Conservation (phyloP, 2,888 invertebrate species). For the Xestia c-nigrum region DNA sequence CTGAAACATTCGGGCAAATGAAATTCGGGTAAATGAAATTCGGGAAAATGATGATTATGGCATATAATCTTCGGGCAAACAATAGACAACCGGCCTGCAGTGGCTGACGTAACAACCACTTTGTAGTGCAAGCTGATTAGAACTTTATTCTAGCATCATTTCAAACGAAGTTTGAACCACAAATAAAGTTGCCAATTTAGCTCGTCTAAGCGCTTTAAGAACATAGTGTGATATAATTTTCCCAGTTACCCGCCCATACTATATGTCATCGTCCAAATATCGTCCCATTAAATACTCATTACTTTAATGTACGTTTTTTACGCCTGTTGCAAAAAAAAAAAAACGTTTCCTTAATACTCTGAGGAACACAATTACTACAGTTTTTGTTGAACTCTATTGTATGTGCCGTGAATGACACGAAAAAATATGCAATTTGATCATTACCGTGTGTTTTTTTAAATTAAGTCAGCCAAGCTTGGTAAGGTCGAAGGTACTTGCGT, state of each 20-base stretch:
- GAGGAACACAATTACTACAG: slow-evolving; percentile 68
- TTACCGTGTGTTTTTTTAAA: slow-evolving; percentile 55
- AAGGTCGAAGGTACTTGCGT: slow-evolving; percentile 35
- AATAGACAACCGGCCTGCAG: too few species aligned
- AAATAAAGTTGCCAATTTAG: too few species aligned
- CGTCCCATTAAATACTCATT: slow-evolving; percentile 80
- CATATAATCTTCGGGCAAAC: too few species aligned
- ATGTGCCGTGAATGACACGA: slow-evolving; percentile 37
- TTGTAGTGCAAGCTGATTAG: too few species aligned
- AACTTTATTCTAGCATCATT: too few species aligned
- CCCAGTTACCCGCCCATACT: slow-evolving; percentile 56
- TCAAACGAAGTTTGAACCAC: too few species aligned
- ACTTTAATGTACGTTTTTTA: slow-evolving; percentile 73
- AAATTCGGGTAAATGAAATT: too few species aligned
- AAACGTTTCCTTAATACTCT: slow-evolving; percentile 70
- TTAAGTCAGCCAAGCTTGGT: slow-evolving; percentile 35
- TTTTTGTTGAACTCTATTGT: slow-evolving; percentile 65
- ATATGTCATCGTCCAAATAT: slow-evolving; percentile 71
- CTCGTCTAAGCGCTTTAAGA: too few species aligned
- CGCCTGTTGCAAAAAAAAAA: slow-evolving; percentile 70
- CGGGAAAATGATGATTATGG: too few species aligned
- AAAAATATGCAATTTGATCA: slow-evolving; percentile 58
- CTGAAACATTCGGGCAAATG: too few species aligned
- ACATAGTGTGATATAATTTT: slow-evolving; percentile 64
- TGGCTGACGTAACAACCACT: too few species aligned